Conservation (phyloP, 2,888 invertebrate genomes). For the Oscheius sp. region DNA sequence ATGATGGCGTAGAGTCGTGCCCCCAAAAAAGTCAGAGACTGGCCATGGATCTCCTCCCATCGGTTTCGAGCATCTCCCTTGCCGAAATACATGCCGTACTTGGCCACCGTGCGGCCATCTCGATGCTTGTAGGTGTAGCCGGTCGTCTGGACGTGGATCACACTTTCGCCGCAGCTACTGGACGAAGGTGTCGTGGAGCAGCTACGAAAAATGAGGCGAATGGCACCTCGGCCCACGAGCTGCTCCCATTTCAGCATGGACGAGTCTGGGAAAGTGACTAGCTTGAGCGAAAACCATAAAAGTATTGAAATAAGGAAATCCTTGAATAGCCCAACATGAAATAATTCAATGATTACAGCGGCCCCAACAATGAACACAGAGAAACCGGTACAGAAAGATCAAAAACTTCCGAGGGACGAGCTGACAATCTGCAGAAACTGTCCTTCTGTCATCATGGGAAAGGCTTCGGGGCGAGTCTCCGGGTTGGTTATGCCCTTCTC, state of each 20-base stretch:
- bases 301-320: too few species aligned
- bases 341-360: too few species aligned
- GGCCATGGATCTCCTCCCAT: conserved; percentile 37
- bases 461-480: background rate
- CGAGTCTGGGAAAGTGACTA: background rate
- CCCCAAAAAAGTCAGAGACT: conserved; percentile 30
- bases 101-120: conserved; percentile 6
- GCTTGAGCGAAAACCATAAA: too few species aligned
- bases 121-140: conserved; percentile 30
- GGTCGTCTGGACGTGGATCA: conserved; percentile 16
- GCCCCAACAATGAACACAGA: too few species aligned
- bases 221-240: background rate
- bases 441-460: background rate
- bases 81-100: conserved; percentile 47
- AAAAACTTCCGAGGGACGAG: background rate
- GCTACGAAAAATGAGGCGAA: background rate
- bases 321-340: too few species aligned
- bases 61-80: conserved; percentile 42
- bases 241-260: background rate
- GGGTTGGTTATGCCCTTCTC: conserved; percentile 1
- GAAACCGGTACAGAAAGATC: background rate
- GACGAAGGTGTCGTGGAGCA: background rate
- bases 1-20: conserved; percentile 37
- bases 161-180: background rate
- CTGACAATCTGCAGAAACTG: conserved; percentile 2